Evolutionary conservation across 2,888 invertebrate species (phyloP).

Genomic region (Agapostemon virescens): DNA sequence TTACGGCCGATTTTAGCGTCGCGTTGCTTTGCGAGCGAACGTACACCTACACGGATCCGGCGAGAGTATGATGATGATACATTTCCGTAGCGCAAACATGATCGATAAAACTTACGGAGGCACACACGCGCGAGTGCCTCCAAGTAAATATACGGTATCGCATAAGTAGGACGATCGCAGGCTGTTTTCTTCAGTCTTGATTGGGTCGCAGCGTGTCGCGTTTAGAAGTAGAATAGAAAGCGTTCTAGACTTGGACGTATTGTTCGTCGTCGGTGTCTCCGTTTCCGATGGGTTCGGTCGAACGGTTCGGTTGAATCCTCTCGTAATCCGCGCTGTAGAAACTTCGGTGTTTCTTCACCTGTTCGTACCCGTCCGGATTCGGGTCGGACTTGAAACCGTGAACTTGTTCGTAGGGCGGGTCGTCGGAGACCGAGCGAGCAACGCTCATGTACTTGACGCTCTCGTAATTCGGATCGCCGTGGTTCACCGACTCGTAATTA

Average conservation of each 20-base stretch:
- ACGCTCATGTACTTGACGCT: slow-evolving; percentile 88
- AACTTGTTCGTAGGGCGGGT: slow-evolving; percentile 82
- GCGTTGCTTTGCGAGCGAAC: background rate
- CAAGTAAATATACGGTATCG: background rate
- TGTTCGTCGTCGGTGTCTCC: slow-evolving; percentile 77
- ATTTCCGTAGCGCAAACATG: no score
- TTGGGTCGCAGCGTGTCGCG: background rate
- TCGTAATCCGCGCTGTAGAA: slow-evolving; percentile 67
- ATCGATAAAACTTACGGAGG: background rate
- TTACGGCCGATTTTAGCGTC: background rate
- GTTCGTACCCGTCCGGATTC: slow-evolving; percentile 71
- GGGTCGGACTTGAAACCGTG: slow-evolving; percentile 64
- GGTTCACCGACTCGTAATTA: slow-evolving; percentile 86
- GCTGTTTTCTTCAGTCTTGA: background rate
- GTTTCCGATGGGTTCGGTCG: slow-evolving; percentile 60
- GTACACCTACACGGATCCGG: background rate
- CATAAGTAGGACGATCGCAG: background rate
- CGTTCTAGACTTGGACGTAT: slow-evolving; percentile 77
- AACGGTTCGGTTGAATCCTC: slow-evolving; percentile 58
- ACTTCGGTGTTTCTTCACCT: slow-evolving; percentile 61
- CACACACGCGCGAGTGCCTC: background rate
- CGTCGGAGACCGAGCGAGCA: slow-evolving; percentile 81
- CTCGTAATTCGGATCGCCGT: slow-evolving; percentile 90
- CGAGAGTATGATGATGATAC: no score
- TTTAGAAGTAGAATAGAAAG: background rate